Conservation (phyloP, 2,113 vertebrate genomes). For the Gulo gulo region DNA sequence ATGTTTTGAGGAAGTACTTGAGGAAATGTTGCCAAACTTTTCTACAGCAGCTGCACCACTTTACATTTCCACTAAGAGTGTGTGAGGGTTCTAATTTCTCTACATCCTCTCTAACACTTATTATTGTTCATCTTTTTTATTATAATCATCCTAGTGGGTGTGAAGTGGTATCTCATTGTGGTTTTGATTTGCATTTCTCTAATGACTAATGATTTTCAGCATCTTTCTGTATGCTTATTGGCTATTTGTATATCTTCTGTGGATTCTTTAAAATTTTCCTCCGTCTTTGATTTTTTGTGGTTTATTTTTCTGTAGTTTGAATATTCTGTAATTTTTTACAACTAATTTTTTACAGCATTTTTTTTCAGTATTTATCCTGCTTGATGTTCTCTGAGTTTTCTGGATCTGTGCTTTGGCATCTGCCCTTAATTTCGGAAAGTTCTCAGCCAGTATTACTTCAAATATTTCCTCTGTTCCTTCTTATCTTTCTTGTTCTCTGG, state of each 20-base stretch:
- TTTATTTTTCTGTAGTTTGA: conserved; percentile 20
- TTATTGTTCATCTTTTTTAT: neutral
- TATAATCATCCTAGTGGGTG: neutral
- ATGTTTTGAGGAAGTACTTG: conserved; percentile 29
- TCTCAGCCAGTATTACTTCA: neutral
- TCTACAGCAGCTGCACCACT: neutral
- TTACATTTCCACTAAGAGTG: neutral
- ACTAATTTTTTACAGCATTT: neutral
- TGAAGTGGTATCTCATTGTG: neutral
- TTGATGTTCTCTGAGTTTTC: neutral
- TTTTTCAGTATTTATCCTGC: neutral
- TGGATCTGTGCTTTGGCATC: neutral
- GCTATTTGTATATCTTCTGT: neutral
- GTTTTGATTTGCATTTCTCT: neutral
- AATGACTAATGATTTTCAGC: neutral
- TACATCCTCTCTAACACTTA: neutral
- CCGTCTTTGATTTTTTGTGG: neutral
- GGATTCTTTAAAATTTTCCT: neutral
- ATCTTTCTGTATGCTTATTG: neutral
- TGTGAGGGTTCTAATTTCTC: neutral
- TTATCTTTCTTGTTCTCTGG: neutral
- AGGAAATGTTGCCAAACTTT: conserved; percentile 1
- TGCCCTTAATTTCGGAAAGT: neutral
- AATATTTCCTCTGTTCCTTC: neutral
- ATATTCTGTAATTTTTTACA: neutral